Base-by-base conservation (phyloP, 2,113 vertebrate genomes). In the Coryphaenoides rupestris region DNA sequence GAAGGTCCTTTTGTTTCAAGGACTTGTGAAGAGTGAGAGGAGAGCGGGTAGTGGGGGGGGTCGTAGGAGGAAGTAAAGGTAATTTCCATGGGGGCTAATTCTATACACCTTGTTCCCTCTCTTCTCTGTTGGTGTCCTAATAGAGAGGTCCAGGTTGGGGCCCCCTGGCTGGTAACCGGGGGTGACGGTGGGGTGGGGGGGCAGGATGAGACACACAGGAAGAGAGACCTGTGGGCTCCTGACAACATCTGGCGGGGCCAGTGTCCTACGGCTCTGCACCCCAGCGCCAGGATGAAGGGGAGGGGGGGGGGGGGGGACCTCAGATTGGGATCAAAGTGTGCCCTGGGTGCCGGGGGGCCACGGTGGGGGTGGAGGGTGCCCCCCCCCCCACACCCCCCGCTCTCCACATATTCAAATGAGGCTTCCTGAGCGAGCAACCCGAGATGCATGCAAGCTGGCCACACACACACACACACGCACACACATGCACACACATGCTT, bases 161-260 rank as follows among this genome's bases (percentile, higher is more conserved):
- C n/a, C 84, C 68, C 55, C 67, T 70, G 75, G 68, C 5, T 60
- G 73, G 85, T 85, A n/a, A 86, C 88, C 82, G 74, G 81, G 75
- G 86, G 85, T 80, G 75, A 88, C 70, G 74, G 81, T 77, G 79
- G 85, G 85, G 85, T 85, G 84, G 87, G 83, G n/a, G n/a, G 74
- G 81, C 78, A 81, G 85, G 85, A 86, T 85, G 84, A 87, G 84
- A 88, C 73, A 78, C 73, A 78, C 87, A 89, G 89, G 87, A 89
- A 88, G 86, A 88, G 86, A 75, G 82, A 82, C 75, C 78, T 76
- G n/a, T n/a, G 86, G 81, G 85, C 84, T 88, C 79, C 75, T 84
- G 84, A 90, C 88, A 84, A 90, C 88, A 92, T 91, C 87, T 90
- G 89, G 90, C 82, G 62, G 82, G 74, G 81, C 78, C 73, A 81